Base-by-base conservation (phyloP, 1,140 invertebrate genomes). In the Chelonus insularis region DNA sequence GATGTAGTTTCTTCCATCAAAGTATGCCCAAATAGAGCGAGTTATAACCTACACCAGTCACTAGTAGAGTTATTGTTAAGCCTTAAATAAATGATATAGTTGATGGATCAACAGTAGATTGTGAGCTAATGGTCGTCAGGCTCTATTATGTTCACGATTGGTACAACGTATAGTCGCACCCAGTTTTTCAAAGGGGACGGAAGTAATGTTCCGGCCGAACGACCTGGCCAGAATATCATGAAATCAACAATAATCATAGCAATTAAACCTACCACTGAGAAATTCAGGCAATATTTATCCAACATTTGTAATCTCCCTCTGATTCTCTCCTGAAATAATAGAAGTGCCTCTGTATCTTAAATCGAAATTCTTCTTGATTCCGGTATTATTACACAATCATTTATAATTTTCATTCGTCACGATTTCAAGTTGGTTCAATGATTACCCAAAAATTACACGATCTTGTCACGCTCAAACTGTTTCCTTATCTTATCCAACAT, bases 161-260 rank as follows among this genome's bases (percentile, higher is more conserved):
- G 18, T 56, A 20, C 34, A 37, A 16, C 12, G 18, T 11, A 29
- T 29, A 54, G 36, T 54, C 57, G 62, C 48, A 43, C 62, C 57
- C 57, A 62, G 9, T 60, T 56, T 52, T 54, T 56, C 57, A 51
- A 56, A 60, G 43, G 23, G 57, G 52, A 60, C 63, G 63, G 63
- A 64, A 60, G 63, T 57, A 45, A 60, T 60, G 52, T 64, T 64
- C 55, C 36, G 58, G 45, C 29, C 37, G 34, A 64, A 32, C 25
- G 36, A 60, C 21, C 34, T 37, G 20, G 11, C 37, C 25, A 16
- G 25, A 41, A 57, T 37, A 62, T 57, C 45, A 39, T 54, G 54
- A 37, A 62, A 62, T 62, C n/a, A 50, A 50, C 32, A 29, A 48
- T 57, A 62, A 62, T 62, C 34, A 62, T 54, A 57, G 54, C 34